Evolutionary conservation across 2,113 vertebrate species (phyloP).

Genomic region (Ictalurus punctatus): DNA sequence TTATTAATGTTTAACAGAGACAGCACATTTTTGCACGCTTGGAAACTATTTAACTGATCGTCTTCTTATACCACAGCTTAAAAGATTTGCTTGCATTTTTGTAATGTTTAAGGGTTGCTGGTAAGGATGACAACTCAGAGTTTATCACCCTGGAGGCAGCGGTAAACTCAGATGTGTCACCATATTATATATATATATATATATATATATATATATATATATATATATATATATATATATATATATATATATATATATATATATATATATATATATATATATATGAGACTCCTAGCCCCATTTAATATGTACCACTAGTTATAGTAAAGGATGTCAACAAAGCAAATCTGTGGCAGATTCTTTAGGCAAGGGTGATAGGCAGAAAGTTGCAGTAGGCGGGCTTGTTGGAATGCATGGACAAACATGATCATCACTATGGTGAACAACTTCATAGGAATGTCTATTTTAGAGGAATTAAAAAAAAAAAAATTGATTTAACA

Average conservation of each 20-base stretch:
- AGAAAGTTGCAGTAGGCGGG: background rate
- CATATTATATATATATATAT: background rate
- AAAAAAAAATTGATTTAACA: conserved; percentile 41
- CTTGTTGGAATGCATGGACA: conserved; percentile 17
- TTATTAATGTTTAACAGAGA: background rate
- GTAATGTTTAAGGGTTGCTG: background rate
- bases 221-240: too few relatives aligned
- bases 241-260: background rate
- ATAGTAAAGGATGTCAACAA: background rate
- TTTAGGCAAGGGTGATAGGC: background rate
- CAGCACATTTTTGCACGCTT: background rate
- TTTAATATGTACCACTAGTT: background rate
- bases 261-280: too few relatives aligned
- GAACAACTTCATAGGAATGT: conserved; percentile 44
- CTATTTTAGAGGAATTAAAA: conserved; percentile 60
- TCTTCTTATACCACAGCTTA: background rate
- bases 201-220: background rate
- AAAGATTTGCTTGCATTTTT: background rate
- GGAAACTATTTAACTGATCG: background rate
- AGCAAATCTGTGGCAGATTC: background rate
- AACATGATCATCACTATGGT: background rate
- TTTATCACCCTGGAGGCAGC: conserved; percentile 37
- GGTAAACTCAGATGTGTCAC: conserved; percentile 19
- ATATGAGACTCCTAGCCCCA: background rate
- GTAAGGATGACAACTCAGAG: conserved; percentile 5